These are phyloP conservation scores for Apeltes quadracus DNA, from an alignment of 2,113 vertebrate species.

Conservation along the genomic window DNA sequence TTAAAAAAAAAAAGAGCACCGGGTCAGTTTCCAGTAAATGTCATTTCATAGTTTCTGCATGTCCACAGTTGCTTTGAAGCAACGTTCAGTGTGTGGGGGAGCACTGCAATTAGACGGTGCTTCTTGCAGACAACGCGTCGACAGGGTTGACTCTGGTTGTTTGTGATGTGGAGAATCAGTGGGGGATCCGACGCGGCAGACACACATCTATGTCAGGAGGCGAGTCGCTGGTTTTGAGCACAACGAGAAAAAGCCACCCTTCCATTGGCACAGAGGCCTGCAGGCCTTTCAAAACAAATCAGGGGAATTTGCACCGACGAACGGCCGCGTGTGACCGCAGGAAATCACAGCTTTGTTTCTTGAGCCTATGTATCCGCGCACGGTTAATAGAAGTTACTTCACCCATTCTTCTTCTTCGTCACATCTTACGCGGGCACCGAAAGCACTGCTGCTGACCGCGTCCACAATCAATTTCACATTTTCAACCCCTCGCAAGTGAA, in stretches of 20 bases:
- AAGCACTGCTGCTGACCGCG: slow-evolving; percentile 30
- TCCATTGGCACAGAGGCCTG: not conserved
- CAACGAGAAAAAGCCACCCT: slow-evolving; percentile 12
- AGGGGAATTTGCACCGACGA: not conserved
- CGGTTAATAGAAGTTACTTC: not conserved
- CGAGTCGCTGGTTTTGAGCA: not conserved
- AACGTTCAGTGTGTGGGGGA: slow-evolving; percentile 60
- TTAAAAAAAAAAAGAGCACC: slow-evolving; percentile 50
- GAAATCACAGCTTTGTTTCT: slow-evolving; percentile 1
- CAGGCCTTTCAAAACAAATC: not conserved
- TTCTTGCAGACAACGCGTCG: slow-evolving; percentile 62
- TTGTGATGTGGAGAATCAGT: slow-evolving; percentile 49
- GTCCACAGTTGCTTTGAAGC: slow-evolving; percentile 70
- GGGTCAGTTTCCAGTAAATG: slow-evolving; percentile 80
- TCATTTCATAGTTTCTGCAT: slow-evolving; percentile 74
- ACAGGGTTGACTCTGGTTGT: slow-evolving; percentile 35
- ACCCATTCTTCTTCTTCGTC: too few species aligned
- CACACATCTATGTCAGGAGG: slow-evolving; percentile 16
- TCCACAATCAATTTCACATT: slow-evolving; percentile 66
- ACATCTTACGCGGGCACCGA: slow-evolving; percentile 8
- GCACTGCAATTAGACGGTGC: slow-evolving; percentile 67
- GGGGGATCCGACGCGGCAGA: slow-evolving; percentile 41
- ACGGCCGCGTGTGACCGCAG: not conserved
- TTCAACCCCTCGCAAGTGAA: slow-evolving; percentile 69
- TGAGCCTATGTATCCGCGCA: not conserved